phyloP scores from a whole-genome alignment of 2,888 invertebrate genomes.

The Tetramorium bicarinatum region DNA sequence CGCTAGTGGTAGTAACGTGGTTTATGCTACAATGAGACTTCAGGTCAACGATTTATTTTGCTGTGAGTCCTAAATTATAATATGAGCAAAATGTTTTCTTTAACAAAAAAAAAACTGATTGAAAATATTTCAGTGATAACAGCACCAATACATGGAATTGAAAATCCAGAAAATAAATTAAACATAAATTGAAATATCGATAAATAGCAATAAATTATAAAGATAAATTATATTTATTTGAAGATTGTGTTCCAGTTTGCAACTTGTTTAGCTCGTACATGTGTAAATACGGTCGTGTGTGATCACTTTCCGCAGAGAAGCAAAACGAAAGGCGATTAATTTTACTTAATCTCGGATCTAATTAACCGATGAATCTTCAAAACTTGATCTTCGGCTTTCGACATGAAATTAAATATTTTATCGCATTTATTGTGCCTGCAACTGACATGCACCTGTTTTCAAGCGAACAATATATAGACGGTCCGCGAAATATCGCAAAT shows the following conservation, averaged over 20 bases:
- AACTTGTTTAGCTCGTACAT: not conserved
- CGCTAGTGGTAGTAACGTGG: not conserved
- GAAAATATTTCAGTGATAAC: not conserved
- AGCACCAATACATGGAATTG: not conserved
- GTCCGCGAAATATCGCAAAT: conserved; percentile 61
- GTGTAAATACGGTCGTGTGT: not conserved
- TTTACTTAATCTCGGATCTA: conserved; percentile 23
- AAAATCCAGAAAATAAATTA: not conserved
- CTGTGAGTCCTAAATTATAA: not conserved
- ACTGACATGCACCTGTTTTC: conserved; percentile 47
- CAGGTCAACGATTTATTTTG: not conserved
- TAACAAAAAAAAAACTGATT: not conserved
- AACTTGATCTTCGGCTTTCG: not conserved
- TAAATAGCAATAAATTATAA: not conserved
- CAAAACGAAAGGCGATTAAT: not conserved
- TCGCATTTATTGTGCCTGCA: conserved; percentile 37
- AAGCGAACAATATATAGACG: conserved; percentile 23
- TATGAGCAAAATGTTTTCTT: not conserved
- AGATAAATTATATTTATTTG: not conserved
- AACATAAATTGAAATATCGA: too few relatives aligned
- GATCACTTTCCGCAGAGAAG: not conserved
- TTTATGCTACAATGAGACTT: not conserved
- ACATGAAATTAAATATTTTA: conserved; percentile 47
- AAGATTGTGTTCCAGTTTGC: not conserved
- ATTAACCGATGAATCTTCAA: conserved; percentile 37